Evolutionary conservation across 2,113 vertebrate species (phyloP), one percentile per base, ranked within the genome.

Genomic region (Parotia lawesii): DNA sequence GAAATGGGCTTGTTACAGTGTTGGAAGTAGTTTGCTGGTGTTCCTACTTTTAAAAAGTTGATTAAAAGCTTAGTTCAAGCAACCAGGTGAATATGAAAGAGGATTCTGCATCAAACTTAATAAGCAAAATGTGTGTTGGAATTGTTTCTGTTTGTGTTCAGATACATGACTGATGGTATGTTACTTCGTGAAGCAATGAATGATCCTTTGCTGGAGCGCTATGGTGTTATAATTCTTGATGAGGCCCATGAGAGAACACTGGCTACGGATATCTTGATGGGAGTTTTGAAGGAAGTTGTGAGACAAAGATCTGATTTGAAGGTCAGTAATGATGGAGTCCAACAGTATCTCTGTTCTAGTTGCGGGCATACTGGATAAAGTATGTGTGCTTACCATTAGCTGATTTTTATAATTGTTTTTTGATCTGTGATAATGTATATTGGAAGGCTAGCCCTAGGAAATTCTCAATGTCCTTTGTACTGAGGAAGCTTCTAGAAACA

Each of bases 111-210:
- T 91, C 13, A 15, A 19, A 25, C 9, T 45, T 53, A 21, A 0
- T 53, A 9, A 62, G 14, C 47, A 31, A 35, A 50, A 37, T 27
- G 11, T 54, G 15, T 48, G 5, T 73, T 80, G 20, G 12, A 37
- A 44, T 67, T 60, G 24, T 4, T 74, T 78, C 62, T 66, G 8
- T 64, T 74, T 80, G 23, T 82, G 20, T 92, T 45, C 61, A 99
- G 99, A 92, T 99, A 99, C 86, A 99, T 99, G 99, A 99, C 99
- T 86, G 99, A 99, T 85, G 99, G 99, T 82, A 99, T 99, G 99
- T 94, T 99, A 93, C 99, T 99, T 85, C 98, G 99, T 61, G 99
- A 99, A 95, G 99, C 99, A 28, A 99, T 99, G 99, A 99, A 99
- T 12, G 99, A 99, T 95, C 99, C 99, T n/a, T 97, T 99, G 73